Evolutionary conservation across 2,888 invertebrate species (phyloP), one percentile per base, ranked within the genome.

Genomic region (Amphipyra tragopoginis): DNA sequence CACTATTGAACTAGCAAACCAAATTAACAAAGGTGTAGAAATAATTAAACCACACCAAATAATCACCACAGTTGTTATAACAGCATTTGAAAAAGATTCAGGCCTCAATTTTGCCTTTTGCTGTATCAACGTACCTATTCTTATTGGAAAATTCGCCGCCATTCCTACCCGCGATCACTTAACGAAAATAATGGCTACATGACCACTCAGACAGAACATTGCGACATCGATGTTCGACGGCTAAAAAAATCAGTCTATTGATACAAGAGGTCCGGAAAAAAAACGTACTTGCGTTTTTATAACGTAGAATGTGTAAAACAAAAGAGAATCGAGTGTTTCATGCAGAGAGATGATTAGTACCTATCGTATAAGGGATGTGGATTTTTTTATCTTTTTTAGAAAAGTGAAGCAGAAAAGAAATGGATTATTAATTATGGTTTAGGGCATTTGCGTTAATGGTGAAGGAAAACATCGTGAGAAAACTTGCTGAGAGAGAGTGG

Each of bases 151-250:
- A 50, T 42, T 63, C 47, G n/a, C 21, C 36, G 51, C n/a, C 7
- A 38, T 10, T 15, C 44, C 34, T 42, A n/a, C 1, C 33, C 38
- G n/a, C 43, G 21, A 45, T 29, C 64, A 62, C 50, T 62, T 69
- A 66, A 49, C 47, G 52, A 61, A 71, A 72, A 69, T 69, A 75
- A 67, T 65, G 45, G 57, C 26, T 44, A 70, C 56, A 64, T 77
- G 56, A 42, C 77, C 77, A 79, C 71, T 77, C 77, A 80, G 79
- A 80, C 80, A 65, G 69, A 74, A 79, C 50, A 81, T 52, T 54
- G 62, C 54, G 60, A 65, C 66, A 67, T 55, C 58, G 62, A 61
- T 53, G 47, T 63, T 53, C 60, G 40, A 49, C 26, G 14, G 36
- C 5, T 21, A 56, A 45, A 59, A 67, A 71, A 50, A 61, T 7